Evolutionary conservation across 1,140 invertebrate species (phyloP).

Genomic region (Ips typographus): DNA sequence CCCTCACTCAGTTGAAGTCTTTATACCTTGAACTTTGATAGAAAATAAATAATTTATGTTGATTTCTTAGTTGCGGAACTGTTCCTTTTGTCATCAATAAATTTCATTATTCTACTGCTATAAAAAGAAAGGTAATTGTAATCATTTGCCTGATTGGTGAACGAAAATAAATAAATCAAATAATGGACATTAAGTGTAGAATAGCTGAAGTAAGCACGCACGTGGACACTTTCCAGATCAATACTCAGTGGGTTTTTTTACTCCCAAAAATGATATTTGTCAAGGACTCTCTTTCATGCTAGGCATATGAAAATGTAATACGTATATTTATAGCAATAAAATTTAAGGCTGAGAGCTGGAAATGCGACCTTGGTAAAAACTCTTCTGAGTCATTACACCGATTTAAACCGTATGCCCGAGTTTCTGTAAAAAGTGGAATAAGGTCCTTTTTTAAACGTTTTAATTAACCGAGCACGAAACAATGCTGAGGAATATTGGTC

Average conservation of each 20-base stretch:
- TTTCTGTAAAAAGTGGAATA: neutral
- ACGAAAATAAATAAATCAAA: too few species aligned
- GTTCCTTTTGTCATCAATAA: neutral
- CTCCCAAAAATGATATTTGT: neutral
- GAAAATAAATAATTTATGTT: neutral
- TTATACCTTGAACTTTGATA: constrained; percentile 6
- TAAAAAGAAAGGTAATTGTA: too few species aligned
- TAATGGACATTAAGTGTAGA: neutral
- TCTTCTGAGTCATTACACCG: neutral
- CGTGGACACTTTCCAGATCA: neutral
- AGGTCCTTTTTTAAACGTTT: neutral
- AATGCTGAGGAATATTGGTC: neutral
- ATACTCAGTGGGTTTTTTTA: neutral
- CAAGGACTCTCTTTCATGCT: neutral
- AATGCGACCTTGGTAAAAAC: neutral
- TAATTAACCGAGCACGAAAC: neutral
- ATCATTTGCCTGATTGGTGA: too few species aligned
- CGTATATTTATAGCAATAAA: constrained; percentile 2
- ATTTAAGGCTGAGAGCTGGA: neutral
- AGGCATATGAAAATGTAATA: neutral
- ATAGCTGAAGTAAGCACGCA: neutral
- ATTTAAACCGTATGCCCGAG: neutral
- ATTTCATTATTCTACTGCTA: neutral
- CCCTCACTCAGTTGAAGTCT: constrained; percentile 1
- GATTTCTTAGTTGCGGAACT: neutral